Base-by-base conservation (phyloP, 2,113 vertebrate genomes). In the Lampris incognitus region DNA sequence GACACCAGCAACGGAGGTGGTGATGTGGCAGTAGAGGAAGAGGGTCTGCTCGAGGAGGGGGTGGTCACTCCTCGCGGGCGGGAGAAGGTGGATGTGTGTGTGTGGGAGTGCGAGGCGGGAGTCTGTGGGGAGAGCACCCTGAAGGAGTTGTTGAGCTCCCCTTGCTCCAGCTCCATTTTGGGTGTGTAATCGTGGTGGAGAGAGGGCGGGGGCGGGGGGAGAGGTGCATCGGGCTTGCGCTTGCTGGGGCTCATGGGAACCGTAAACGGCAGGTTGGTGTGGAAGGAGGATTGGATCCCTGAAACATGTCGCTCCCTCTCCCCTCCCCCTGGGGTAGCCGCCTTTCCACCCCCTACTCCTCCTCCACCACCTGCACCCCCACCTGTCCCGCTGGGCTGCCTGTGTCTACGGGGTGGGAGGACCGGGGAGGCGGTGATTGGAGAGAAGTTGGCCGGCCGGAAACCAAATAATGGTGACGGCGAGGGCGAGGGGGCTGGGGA, bases 221-320 rank as follows among this genome's bases (percentile, higher is more conserved):
- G 89, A 50, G 84, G 87, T 6, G 83, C 85, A 6, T 96, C 96
- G 0, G 94, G 87, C 87, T 96, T 96, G 79, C 95, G 88, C 72
- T 96, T 96, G 86, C 94, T 95, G 3, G 96, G 96, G 83, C 96
- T 97, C 93, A 97, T 96, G 75, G 97, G 96, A 58, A 97, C 96
- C 3, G 96, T 97, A 87, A 97, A 97, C n/a, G 94, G 97, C 57
- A 97, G 91, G 90, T 94, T 97, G 83, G 94, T 96, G 87, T 96
- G 95, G 82, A 96, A 95, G 37, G 95, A 93, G 44, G 96, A 92
- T 51, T 94, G 93, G 83, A 96, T 90, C 61, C 96, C 95, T 0
- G 95, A 93, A 61, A 94, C 81, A 64, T 96, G 95, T 78, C 95
- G 94, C 76, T 96, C 96, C 59, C 94, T 92, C 63, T 97, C 96